A percentile compares a stretch with the other conserved stretches of the same genome.
Conservation (phyloP, 2,888 invertebrate genomes). For the Gerris lacustris region DNA sequence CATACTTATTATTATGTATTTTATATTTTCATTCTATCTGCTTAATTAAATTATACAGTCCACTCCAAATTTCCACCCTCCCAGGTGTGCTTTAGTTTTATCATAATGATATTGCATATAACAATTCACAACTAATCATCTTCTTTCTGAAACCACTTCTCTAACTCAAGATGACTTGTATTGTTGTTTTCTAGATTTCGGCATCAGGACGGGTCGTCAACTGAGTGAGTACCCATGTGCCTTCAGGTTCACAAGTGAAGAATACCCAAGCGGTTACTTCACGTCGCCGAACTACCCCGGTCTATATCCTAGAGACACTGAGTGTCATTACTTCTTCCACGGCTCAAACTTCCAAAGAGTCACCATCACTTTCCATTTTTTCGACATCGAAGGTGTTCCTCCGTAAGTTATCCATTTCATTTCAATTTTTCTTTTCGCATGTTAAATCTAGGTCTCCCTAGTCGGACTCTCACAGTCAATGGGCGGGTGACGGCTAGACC, state of each 20-base stretch:
- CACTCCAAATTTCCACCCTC: too few species aligned
- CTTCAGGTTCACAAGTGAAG: conserved; percentile 67
- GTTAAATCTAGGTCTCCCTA: too few species aligned
- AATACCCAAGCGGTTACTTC: conserved; percentile 66
- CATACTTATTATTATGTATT: too few species aligned
- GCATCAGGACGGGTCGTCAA: conserved; percentile 70
- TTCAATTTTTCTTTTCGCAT: neutral
- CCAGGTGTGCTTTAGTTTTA: too few species aligned
- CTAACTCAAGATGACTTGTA: too few species aligned
- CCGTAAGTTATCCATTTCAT: conserved; percentile 56
- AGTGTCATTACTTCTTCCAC: conserved; percentile 81
- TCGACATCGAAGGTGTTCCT: conserved; percentile 84
- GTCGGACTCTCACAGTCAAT: too few species aligned
- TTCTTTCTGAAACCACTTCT: too few species aligned
- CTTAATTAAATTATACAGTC: too few species aligned
- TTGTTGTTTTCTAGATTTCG: conserved; percentile 57
- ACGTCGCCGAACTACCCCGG: conserved; percentile 84
- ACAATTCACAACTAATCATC: too few species aligned
- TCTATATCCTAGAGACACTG: conserved; percentile 73
- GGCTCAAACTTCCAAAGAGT: conserved; percentile 65
- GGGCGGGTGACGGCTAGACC: too few species aligned
- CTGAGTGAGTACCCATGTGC: conserved; percentile 66
- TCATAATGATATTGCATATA: too few species aligned
- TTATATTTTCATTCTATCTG: too few species aligned
- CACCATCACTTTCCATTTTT: conserved; percentile 73